These are phyloP conservation scores for Orthosia cruda DNA, from an alignment of 2,888 invertebrate species.

Conservation along the genomic window DNA sequence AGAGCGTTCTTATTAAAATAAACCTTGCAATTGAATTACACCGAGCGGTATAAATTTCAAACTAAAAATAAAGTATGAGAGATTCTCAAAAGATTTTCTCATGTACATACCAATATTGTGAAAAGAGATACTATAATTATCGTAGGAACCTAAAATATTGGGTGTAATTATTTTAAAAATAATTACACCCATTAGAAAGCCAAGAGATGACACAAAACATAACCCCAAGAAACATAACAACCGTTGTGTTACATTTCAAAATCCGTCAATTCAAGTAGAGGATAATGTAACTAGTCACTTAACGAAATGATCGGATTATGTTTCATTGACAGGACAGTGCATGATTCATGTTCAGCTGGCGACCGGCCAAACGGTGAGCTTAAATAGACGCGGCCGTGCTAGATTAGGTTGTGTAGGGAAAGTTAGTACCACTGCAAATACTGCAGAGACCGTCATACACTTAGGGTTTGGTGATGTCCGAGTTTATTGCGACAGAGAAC, in stretches of 20 bases:
- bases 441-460: conserved; percentile 31
- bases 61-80: neutral
- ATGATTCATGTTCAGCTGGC: conserved; percentile 81
- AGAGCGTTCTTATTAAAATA: neutral
- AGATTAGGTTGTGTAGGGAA: conserved; percentile 60
- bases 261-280: conserved; percentile 65
- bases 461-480: conserved; percentile 2
- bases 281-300: conserved; percentile 80
- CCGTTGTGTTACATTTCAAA: conserved; percentile 65
- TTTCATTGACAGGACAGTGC: conserved; percentile 80
- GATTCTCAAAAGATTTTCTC: no score
- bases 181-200: conserved; percentile 20
- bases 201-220: conserved; percentile 50
- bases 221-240: conserved; percentile 28
- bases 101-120: neutral
- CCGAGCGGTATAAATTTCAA: neutral
- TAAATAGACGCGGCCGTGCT: conserved; percentile 67
- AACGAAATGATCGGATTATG: conserved; percentile 77
- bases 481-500: conserved; percentile 2
- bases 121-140: no score
- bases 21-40: neutral
- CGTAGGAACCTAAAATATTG: neutral
- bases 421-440: conserved; percentile 44
- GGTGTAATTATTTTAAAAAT: no score
- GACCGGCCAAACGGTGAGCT: conserved; percentile 73